phyloP scores from a whole-genome alignment of 2,113 vertebrate genomes.

The Sarotherodon lohbergeri region DNA sequence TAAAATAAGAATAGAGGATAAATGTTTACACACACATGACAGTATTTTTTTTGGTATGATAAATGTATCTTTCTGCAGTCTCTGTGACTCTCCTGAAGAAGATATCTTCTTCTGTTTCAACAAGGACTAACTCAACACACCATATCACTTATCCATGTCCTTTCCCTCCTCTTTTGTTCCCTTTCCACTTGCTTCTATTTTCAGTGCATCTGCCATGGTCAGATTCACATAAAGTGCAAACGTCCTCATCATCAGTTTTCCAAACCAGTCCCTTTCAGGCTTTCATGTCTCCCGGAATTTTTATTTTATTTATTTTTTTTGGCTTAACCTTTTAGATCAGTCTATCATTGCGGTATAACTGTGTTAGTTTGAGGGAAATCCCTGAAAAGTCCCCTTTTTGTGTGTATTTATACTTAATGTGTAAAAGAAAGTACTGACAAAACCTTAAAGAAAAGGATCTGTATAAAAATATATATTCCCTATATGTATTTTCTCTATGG shows the following conservation, averaged over 20 bases:
- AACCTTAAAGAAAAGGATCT: not conserved
- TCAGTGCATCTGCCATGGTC: not conserved
- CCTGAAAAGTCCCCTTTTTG: not conserved
- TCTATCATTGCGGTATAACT: not conserved
- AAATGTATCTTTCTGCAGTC: constrained; percentile 43
- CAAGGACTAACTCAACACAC: not conserved
- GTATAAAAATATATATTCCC: not conserved
- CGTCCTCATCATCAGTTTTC: not conserved
- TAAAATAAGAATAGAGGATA: not conserved
- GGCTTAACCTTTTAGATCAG: not conserved
- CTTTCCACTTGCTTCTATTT: not conserved
- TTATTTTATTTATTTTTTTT: not conserved
- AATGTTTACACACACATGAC: not conserved
- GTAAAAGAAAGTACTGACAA: not conserved
- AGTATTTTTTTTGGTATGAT: constrained; percentile 1
- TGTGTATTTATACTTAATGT: not conserved
- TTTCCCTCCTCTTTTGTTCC: not conserved
- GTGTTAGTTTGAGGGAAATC: not conserved
- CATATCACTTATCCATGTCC: not conserved
- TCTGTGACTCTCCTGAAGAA: constrained; percentile 36
- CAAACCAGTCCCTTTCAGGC: not conserved
- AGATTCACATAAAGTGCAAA: not conserved
- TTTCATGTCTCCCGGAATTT: not conserved
- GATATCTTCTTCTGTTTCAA: not conserved
- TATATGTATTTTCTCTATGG: not conserved